Percentiles rank a stretch among this genome's conserved stretches.
These are phyloP conservation scores for Pteronura brasiliensis DNA, from an alignment of 2,113 vertebrate species.

Conservation along the genomic window DNA sequence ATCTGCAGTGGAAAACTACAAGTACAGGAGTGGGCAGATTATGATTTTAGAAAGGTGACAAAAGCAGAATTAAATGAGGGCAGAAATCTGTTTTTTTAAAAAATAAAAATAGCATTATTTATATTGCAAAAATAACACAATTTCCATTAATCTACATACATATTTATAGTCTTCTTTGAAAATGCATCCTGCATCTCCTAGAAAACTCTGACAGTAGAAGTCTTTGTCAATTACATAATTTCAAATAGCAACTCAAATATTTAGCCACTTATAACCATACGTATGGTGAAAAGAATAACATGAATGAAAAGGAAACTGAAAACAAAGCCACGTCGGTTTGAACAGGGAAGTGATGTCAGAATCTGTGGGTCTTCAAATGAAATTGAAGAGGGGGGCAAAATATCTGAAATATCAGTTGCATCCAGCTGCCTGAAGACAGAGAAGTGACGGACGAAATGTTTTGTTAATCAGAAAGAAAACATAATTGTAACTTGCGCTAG, in stretches of 20 bases:
- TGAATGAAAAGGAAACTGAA: conserved; percentile 44
- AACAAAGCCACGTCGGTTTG: neutral
- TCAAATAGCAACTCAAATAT: conserved; percentile 44
- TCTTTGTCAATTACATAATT: conserved; percentile 56
- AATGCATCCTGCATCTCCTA: conserved; percentile 39
- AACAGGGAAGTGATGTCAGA: neutral
- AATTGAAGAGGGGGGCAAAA: neutral
- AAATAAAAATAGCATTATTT: conserved; percentile 60
- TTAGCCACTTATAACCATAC: neutral
- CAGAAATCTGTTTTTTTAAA: conserved; percentile 56
- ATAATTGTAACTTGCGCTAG: neutral
- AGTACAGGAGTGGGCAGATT: conserved; percentile 61
- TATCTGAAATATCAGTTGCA: neutral
- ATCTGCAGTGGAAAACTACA: conserved; percentile 67
- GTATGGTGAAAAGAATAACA: conserved; percentile 29
- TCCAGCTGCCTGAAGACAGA: neutral
- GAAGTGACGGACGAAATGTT: neutral
- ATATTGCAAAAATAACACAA: conserved; percentile 60
- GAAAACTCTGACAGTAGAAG: conserved; percentile 50
- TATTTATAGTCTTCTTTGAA: conserved; percentile 68
- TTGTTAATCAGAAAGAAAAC: neutral
- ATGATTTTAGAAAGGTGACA: conserved; percentile 70
- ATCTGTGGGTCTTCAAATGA: neutral
- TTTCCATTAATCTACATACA: conserved; percentile 71
- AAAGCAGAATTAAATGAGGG: conserved; percentile 63